Conservation (phyloP, 2,888 invertebrate genomes). For the Polydrusus tereticollis region DNA sequence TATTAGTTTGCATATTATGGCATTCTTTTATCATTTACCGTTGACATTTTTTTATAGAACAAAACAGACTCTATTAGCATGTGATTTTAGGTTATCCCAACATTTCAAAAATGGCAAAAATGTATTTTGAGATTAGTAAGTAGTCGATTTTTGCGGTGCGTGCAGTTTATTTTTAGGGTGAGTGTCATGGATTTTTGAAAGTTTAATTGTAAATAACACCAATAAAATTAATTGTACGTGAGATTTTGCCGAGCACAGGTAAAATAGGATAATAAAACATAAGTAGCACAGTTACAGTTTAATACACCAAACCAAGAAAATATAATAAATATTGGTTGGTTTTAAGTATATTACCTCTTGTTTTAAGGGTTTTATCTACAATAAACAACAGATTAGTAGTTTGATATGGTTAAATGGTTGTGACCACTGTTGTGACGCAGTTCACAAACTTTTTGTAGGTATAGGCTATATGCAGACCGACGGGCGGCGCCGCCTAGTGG, state of each 20-base stretch:
- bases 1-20: too few species aligned
- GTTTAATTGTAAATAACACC: conserved; percentile 20
- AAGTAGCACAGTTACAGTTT: too few species aligned
- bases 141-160: conserved; percentile 27
- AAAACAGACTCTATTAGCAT: conserved; percentile 21
- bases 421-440: too few species aligned
- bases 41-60: conserved; percentile 3
- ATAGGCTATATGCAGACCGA: too few species aligned
- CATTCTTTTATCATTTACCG: conserved; percentile 7
- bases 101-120: conserved; percentile 34
- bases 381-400: too few species aligned
- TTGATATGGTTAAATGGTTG: too few species aligned
- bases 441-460: too few species aligned
- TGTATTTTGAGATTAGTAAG: conserved; percentile 37
- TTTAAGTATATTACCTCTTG: too few species aligned
- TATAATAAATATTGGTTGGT: too few species aligned
- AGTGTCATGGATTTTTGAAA: conserved; percentile 15
- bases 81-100: conserved; percentile 39
- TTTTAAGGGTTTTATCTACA: too few species aligned
- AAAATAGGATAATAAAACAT: neutral
- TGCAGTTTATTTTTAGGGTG: conserved; percentile 32
- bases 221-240: conserved; percentile 12
- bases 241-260: neutral
- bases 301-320: too few species aligned
- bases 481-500: too few species aligned